Conservation (phyloP, 2,888 invertebrate species). For the Drosophila melanosoma region DNA sequence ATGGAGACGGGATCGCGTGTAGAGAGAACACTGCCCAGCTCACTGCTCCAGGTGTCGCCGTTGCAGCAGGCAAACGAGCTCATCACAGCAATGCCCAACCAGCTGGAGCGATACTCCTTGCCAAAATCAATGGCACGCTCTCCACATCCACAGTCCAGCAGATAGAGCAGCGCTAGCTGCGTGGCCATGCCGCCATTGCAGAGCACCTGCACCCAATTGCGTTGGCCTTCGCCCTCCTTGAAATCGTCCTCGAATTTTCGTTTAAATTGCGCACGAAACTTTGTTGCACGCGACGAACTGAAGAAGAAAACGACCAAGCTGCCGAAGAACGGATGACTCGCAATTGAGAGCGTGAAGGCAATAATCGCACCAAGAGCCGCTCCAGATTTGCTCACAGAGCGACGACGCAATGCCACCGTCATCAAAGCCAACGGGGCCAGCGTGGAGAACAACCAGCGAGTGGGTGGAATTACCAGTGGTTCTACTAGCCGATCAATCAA, state of each 20-base stretch:
- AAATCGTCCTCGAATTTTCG: conserved; percentile 90
- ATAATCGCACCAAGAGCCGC: conserved; percentile 89
- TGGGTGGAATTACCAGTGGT: conserved; percentile 81
- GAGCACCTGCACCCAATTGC: conserved; percentile 95
- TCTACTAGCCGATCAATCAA: conserved; percentile 55
- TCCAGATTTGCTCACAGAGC: conserved; percentile 90
- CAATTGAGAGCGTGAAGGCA: conserved; percentile 91
- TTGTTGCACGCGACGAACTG: conserved; percentile 92
- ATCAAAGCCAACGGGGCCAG: conserved; percentile 88
- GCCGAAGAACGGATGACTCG: conserved; percentile 91
- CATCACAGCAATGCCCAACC: conserved; percentile 92
- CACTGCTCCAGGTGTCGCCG: conserved; percentile 97
- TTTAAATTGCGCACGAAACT: conserved; percentile 89
- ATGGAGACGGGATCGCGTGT: conserved; percentile 90
- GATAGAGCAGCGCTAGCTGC: conserved; percentile 90
- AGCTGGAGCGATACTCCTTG: conserved; percentile 91
- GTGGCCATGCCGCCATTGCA: conserved; percentile 95
- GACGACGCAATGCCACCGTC: conserved; percentile 88
- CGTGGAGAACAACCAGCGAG: conserved; percentile 84
- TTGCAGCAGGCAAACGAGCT: conserved; percentile 92
- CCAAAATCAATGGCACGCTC: conserved; percentile 92
- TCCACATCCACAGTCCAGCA: conserved; percentile 91
- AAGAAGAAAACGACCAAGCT: conserved; percentile 92
- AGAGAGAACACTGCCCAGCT: conserved; percentile 92
- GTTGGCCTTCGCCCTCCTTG: conserved; percentile 92